Conservation (phyloP, 1,140 invertebrate species). For the Xylocopa sonorina region DNA sequence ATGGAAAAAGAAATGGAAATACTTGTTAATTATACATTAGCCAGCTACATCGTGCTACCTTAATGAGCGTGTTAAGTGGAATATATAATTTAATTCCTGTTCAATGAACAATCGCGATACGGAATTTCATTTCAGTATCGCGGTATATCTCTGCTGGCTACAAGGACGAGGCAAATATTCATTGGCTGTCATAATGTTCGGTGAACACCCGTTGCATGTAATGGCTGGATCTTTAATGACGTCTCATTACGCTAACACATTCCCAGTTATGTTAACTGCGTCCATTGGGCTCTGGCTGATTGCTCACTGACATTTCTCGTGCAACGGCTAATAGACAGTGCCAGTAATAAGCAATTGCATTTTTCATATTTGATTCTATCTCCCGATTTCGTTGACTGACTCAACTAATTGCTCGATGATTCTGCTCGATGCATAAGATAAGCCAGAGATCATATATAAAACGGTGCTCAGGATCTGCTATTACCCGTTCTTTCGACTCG, state of each 20-base stretch:
- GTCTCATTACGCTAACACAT: conserved; percentile 54
- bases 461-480: conserved; percentile 37
- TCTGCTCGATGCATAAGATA: conserved; percentile 39
- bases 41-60: neutral
- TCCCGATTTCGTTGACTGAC: conserved; percentile 44
- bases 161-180: conserved; percentile 51
- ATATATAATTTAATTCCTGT: neutral
- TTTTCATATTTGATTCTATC: conserved; percentile 56
- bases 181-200: conserved; percentile 53
- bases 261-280: conserved; percentile 36
- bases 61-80: neutral
- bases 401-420: conserved; percentile 56
- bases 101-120: neutral
- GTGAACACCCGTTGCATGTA: conserved; percentile 50
- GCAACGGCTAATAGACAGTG: neutral
- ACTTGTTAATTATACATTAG: too few species aligned
- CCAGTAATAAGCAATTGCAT: conserved; percentile 46
- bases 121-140: neutral
- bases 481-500: conserved; percentile 49
- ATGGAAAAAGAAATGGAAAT: too few species aligned
- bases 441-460: conserved; percentile 23
- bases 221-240: conserved; percentile 52
- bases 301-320: conserved; percentile 49
- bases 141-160: conserved; percentile 25
- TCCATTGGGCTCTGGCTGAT: conserved; percentile 23